Evolutionary conservation across 1,140 invertebrate species (phyloP).

Genomic region (Pemphigus obesinymphae): DNA sequence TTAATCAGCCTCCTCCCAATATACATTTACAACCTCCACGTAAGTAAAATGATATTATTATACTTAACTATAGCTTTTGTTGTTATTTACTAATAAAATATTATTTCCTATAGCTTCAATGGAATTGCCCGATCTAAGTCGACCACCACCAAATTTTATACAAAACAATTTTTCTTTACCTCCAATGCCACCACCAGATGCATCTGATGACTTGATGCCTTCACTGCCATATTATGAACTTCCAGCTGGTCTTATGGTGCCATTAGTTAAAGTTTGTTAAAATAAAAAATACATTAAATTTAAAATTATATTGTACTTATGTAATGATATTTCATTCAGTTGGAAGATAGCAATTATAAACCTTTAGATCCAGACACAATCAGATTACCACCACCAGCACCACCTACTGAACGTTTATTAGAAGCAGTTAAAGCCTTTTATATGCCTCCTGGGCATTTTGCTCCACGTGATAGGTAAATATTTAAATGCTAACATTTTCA

Average conservation of each 20-base stretch:
- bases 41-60: conserved; percentile 12
- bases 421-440: conserved; percentile 95
- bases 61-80: background rate
- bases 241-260: conserved; percentile 92
- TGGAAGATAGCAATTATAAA: conserved; percentile 87
- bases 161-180: conserved; percentile 60
- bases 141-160: conserved; percentile 51
- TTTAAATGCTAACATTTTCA: conserved; percentile 6
- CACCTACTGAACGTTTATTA: conserved; percentile 84
- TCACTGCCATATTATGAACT: conserved; percentile 93
- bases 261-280: conserved; percentile 72
- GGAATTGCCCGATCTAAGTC: conserved; percentile 47
- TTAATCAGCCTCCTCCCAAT: conserved; percentile 40
- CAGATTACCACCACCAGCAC: conserved; percentile 84
- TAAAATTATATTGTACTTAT: background rate
- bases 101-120: background rate
- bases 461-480: conserved; percentile 83
- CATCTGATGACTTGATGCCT: conserved; percentile 73
- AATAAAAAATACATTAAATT: conserved; percentile 25
- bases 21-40: conserved; percentile 41
- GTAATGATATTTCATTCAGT: conserved; percentile 51
- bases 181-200: conserved; percentile 52
- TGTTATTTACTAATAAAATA: background rate
- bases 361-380: conserved; percentile 85
- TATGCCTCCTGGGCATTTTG: conserved; percentile 83